Evolutionary conservation across 2,888 invertebrate species (phyloP).

Genomic region (Eupithecia abbreviata): DNA sequence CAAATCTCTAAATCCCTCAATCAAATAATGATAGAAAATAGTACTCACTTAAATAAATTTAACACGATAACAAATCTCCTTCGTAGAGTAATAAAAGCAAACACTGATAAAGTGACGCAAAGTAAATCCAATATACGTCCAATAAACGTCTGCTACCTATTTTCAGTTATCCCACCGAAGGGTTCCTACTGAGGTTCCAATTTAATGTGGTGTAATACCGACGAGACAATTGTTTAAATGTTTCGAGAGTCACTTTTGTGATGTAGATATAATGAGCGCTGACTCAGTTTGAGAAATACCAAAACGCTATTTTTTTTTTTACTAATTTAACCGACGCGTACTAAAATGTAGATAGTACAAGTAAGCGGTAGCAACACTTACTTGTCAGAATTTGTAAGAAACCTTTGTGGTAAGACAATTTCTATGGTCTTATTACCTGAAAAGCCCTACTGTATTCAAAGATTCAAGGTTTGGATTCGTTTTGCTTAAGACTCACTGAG

Average conservation of each 20-base stretch:
- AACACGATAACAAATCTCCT: constrained; percentile 17
- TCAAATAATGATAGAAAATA: background rate
- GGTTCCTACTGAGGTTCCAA: constrained; percentile 35
- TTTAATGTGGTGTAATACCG: constrained; percentile 17
- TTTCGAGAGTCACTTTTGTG: background rate
- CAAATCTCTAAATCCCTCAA: background rate
- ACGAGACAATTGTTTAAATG: background rate
- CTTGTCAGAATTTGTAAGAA: background rate
- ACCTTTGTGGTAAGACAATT: background rate
- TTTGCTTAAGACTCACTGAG: background rate
- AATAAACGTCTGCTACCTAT: constrained; percentile 45
- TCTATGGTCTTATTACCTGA: background rate
- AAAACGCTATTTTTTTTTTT: background rate
- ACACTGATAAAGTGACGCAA: constrained; percentile 49
- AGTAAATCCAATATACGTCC: constrained; percentile 58
- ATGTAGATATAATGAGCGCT: background rate
- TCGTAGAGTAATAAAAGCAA: constrained; percentile 39
- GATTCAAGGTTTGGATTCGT: background rate
- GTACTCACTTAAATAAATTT: background rate
- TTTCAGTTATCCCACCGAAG: constrained; percentile 45
- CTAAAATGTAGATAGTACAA: background rate
- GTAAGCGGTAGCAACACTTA: background rate
- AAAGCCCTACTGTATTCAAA: background rate
- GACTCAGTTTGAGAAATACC: background rate
- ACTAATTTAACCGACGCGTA: background rate